These are phyloP conservation scores for Anableps anableps DNA, from an alignment of 2,797 vertebrate genomes.

Conservation along the genomic window DNA sequence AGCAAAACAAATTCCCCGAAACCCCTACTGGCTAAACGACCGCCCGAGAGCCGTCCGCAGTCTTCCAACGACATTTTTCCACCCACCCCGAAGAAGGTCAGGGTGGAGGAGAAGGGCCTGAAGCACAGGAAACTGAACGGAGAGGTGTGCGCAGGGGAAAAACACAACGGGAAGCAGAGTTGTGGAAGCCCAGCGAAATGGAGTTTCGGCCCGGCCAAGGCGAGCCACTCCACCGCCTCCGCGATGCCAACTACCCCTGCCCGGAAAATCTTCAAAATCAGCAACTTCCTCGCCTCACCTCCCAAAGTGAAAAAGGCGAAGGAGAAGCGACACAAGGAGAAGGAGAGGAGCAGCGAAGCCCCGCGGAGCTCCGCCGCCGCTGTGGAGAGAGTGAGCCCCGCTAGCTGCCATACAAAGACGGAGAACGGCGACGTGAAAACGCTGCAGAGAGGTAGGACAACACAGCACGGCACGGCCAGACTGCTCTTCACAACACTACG, in stretches of 20 bases:
- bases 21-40: conserved; percentile 74
- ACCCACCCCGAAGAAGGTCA: conserved; percentile 85
- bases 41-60: conserved; percentile 80
- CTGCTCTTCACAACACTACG: neutral
- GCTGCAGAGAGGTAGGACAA: conserved; percentile 82
- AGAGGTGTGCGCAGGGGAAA: conserved; percentile 86
- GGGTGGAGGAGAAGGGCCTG: conserved; percentile 86
- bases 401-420: conserved; percentile 84
- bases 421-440: conserved; percentile 90
- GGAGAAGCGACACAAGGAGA: conserved; percentile 86
- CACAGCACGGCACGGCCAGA: neutral
- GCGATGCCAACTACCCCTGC: conserved; percentile 71
- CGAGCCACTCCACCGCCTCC: conserved; percentile 73
- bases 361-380: conserved; percentile 73
- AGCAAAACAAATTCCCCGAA: conserved; percentile 80
- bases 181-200: conserved; percentile 86
- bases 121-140: conserved; percentile 90
- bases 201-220: conserved; percentile 86
- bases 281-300: conserved; percentile 82
- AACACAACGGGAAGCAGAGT: conserved; percentile 86
- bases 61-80: conserved; percentile 80
- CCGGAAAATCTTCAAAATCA: conserved; percentile 85
- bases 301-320: conserved; percentile 85
- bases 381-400: conserved; percentile 78
- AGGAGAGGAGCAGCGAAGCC: conserved; percentile 80